These are phyloP conservation scores for Tetheella fluctuosa DNA, from an alignment of 2,888 invertebrate species.

Conservation along the genomic window DNA sequence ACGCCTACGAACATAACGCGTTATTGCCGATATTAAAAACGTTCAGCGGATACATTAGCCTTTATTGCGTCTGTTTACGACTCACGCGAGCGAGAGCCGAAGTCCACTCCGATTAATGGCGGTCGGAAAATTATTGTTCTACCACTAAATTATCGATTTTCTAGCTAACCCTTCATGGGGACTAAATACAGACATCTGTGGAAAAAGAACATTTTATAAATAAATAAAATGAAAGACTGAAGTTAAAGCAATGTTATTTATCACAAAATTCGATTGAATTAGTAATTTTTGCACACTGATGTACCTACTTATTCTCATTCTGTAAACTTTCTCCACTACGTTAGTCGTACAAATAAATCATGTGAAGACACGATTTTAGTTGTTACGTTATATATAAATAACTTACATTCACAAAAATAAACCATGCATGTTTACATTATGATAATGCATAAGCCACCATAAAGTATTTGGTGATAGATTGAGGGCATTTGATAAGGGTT, in stretches of 20 bases:
- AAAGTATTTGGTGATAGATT: constrained; percentile 41
- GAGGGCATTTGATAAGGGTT: constrained; percentile 56
- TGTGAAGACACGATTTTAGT: constrained; percentile 37
- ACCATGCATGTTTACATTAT: constrained; percentile 35
- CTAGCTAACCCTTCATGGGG: constrained; percentile 28
- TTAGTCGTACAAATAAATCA: constrained; percentile 38
- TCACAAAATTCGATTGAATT: too few relatives aligned
- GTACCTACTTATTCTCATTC: too few relatives aligned
- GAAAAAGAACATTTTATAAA: constrained; percentile 2
- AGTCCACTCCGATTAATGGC: constrained; percentile 38
- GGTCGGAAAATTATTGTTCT: constrained; percentile 43
- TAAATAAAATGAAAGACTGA: neutral
- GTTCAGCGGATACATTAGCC: constrained; percentile 39
- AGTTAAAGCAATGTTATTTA: neutral
- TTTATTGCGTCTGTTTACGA: constrained; percentile 41
- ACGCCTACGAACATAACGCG: constrained; percentile 23
- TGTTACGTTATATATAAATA: too few relatives aligned
- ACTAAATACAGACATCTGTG: constrained; percentile 19
- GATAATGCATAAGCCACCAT: constrained; percentile 25
- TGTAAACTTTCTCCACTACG: too few relatives aligned
- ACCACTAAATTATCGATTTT: constrained; percentile 40
- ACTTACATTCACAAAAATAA: constrained; percentile 37
- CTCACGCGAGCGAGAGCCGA: constrained; percentile 27
- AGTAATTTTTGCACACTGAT: too few relatives aligned
- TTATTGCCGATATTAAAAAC: constrained; percentile 38